These are phyloP conservation scores for Ditula angustiorana DNA, from an alignment of 2,888 invertebrate genomes.

Conservation along the genomic window DNA sequence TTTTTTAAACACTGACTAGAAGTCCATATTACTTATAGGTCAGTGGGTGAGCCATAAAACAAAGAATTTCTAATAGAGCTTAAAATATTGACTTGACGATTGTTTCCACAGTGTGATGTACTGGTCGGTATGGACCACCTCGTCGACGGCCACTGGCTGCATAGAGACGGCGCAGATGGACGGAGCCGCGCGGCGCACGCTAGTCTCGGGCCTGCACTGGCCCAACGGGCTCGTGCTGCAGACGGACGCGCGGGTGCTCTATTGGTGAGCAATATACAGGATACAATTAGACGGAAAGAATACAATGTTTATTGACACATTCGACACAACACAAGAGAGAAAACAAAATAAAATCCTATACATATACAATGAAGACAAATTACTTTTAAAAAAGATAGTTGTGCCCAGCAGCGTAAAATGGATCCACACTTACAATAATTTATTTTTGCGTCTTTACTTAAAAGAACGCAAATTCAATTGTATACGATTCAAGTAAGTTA, in stretches of 20 bases:
- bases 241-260: conserved; percentile 54
- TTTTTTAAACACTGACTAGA: too few species aligned
- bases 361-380: too few species aligned
- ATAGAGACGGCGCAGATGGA: conserved; percentile 91
- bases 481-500: too few species aligned
- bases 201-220: conserved; percentile 88
- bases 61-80: too few species aligned
- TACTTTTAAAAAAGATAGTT: too few species aligned
- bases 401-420: too few species aligned
- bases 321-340: not conserved
- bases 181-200: conserved; percentile 86
- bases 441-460: too few species aligned
- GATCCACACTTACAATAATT: too few species aligned
- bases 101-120: conserved; percentile 85
- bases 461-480: too few species aligned
- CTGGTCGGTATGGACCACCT: conserved; percentile 90
- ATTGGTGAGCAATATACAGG: conserved; percentile 66
- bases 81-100: not conserved
- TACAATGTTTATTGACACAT: not conserved
- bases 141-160: conserved; percentile 59
- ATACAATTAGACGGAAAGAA: too few species aligned
- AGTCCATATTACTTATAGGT: too few species aligned
- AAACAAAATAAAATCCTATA: not conserved
- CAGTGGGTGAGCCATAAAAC: too few species aligned
- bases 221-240: conserved; percentile 89